Conservation (phyloP, 2,113 vertebrate species). For the Bettongia penicillata region DNA sequence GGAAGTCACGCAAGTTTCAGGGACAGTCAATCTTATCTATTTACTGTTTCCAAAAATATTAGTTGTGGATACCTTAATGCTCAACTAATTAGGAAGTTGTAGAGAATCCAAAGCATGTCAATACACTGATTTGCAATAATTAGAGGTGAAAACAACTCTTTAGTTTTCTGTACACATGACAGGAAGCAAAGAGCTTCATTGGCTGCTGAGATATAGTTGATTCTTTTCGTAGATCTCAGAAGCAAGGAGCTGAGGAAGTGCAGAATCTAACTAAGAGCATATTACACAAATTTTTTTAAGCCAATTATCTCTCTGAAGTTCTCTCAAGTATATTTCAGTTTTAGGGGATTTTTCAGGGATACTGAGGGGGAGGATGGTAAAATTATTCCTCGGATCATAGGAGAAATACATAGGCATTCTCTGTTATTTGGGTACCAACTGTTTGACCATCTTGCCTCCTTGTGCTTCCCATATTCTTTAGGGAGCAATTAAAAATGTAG, state of each 20-base stretch:
- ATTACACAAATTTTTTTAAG: not conserved
- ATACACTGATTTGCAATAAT: not conserved
- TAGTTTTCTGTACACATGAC: not conserved
- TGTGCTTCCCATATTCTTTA: slow-evolving; percentile 19
- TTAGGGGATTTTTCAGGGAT: not conserved
- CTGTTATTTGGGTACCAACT: not conserved
- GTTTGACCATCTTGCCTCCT: not conserved
- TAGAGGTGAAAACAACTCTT: not conserved
- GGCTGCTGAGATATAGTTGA: not conserved
- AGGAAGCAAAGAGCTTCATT: not conserved
- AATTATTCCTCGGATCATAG: not conserved
- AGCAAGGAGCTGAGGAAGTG: not conserved
- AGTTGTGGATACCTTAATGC: not conserved
- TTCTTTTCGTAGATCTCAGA: not conserved
- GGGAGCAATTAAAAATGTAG: slow-evolving; percentile 47
- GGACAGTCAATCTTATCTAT: not conserved
- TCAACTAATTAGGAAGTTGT: not conserved
- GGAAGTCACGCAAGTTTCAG: not conserved
- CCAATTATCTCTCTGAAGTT: not conserved
- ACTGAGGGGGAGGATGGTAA: not conserved
- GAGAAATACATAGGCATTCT: not conserved
- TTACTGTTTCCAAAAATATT: not conserved
- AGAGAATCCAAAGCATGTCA: not conserved
- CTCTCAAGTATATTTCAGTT: not conserved
- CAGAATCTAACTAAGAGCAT: not conserved